A percentile compares a stretch with the other conserved stretches of the same genome.
Evolutionary conservation across 1,140 invertebrate genomes (phyloP).

Genomic region (Neodiprion virginianus): DNA sequence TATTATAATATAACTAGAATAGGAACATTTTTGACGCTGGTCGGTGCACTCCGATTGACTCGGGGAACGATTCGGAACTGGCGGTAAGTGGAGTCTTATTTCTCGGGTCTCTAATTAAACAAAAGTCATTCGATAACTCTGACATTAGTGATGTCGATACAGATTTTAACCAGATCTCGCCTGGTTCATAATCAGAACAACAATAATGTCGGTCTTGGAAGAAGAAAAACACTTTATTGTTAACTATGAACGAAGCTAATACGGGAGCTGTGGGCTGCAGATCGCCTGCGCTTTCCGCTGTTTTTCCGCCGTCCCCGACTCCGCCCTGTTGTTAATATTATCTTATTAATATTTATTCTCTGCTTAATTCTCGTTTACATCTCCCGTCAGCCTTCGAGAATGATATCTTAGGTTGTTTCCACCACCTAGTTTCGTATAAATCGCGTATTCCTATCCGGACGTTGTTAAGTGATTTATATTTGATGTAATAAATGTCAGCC

Average conservation of each 20-base stretch:
- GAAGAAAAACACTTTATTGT: background rate
- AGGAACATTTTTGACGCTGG: background rate
- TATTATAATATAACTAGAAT: background rate
- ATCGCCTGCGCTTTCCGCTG: constrained; percentile 1
- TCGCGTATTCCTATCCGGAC: background rate
- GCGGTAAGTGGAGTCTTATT: background rate
- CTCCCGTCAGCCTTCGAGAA: background rate
- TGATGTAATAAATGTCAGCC: background rate
- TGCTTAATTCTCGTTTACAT: background rate
- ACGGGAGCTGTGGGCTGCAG: background rate
- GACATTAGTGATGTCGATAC: background rate
- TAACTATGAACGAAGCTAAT: too few species aligned
- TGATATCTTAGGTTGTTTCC: too few species aligned
- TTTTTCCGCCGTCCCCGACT: constrained; percentile 4
- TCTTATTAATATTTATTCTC: background rate
- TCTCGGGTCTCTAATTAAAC: background rate
- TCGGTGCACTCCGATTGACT: background rate
- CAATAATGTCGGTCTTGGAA: background rate
- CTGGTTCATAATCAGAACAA: background rate
- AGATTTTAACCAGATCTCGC: background rate
- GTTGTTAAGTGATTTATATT: background rate
- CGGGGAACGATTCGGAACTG: background rate
- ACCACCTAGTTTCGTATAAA: background rate
- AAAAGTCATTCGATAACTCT: background rate
- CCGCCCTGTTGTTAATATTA: constrained; percentile 1